A percentile compares a stretch with the other conserved stretches of the same genome.
These are phyloP conservation scores for Thamnaconus septentrionalis DNA, from an alignment of 2,113 vertebrate species.

Conservation along the genomic window DNA sequence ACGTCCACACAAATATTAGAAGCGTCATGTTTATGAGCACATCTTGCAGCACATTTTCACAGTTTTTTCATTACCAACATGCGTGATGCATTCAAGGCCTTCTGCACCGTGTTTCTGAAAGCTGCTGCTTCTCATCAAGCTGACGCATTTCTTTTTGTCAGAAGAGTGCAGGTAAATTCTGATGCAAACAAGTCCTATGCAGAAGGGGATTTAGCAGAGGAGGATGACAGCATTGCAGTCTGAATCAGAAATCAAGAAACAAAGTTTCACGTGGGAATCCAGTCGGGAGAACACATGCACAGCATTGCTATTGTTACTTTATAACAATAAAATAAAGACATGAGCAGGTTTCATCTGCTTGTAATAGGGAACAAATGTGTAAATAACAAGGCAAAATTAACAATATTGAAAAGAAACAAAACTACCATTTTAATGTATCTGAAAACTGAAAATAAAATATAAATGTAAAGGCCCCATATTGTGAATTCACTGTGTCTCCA, in stretches of 20 bases:
- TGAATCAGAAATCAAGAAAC: constrained; percentile 25
- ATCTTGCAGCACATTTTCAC: constrained; percentile 29
- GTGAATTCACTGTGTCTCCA: no score
- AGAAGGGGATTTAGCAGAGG: no score
- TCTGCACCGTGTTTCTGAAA: not conserved
- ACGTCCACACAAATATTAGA: constrained; percentile 16
- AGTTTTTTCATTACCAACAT: constrained; percentile 17
- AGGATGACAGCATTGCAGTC: constrained; percentile 5
- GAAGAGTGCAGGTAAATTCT: not conserved
- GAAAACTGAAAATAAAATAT: no score
- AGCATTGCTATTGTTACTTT: not conserved
- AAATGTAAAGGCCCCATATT: no score
- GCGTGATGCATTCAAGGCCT: not conserved
- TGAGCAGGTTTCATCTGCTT: not conserved
- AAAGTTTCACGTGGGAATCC: constrained; percentile 13
- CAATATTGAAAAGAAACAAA: not conserved
- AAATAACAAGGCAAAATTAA: not conserved
- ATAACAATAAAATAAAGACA: not conserved
- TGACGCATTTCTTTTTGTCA: constrained; percentile 6
- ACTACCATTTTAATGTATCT: not conserved
- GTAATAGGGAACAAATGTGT: not conserved
- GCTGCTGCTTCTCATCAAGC: constrained; percentile 7
- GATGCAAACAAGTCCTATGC: no score
- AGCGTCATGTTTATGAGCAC: constrained; percentile 31
- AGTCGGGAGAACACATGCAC: not conserved